These are phyloP conservation scores for Tetragnatha versicolor DNA, from an alignment of 1,140 invertebrate species.

Conservation along the genomic window DNA sequence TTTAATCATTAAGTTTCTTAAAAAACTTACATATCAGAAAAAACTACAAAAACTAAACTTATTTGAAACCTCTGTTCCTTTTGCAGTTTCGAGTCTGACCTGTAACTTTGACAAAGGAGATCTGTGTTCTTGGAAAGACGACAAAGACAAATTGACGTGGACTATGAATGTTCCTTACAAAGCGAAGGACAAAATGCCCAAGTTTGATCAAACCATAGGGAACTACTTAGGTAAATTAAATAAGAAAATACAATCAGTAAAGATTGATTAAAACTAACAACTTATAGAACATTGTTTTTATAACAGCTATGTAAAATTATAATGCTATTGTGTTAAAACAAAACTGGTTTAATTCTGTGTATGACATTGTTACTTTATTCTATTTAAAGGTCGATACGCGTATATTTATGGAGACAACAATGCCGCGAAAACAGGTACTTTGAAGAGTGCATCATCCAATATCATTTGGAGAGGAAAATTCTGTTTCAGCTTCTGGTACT, in stretches of 20 bases:
- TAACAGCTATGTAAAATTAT: no score
- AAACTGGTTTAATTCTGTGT: no score
- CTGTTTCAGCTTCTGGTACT: conserved; percentile 48
- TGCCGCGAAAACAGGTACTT: background rate
- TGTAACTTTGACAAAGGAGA: conserved; percentile 39
- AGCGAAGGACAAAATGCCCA: conserved; percentile 21
- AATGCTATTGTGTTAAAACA: no score
- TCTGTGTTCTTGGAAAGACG: conserved; percentile 1
- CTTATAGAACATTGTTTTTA: no score
- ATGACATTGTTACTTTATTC: no score
- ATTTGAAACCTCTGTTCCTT: no score
- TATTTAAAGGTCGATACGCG: conserved; percentile 26
- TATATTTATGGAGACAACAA: conserved; percentile 18
- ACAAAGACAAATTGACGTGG: conserved; percentile 17
- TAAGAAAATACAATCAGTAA: no score
- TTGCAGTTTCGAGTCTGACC: conserved; percentile 3
- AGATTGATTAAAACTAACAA: no score
- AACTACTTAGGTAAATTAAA: conserved; percentile 48
- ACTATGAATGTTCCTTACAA: background rate
- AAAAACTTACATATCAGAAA: no score
- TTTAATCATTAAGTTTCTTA: no score
- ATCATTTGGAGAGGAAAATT: conserved; percentile 11
- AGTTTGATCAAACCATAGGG: conserved; percentile 44
- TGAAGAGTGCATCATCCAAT: background rate
- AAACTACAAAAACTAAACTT: no score